A percentile compares a stretch with the other conserved stretches of the same genome.
Evolutionary conservation across 2,888 invertebrate species (phyloP).

Genomic region (Scaptomyza caliginosa): DNA sequence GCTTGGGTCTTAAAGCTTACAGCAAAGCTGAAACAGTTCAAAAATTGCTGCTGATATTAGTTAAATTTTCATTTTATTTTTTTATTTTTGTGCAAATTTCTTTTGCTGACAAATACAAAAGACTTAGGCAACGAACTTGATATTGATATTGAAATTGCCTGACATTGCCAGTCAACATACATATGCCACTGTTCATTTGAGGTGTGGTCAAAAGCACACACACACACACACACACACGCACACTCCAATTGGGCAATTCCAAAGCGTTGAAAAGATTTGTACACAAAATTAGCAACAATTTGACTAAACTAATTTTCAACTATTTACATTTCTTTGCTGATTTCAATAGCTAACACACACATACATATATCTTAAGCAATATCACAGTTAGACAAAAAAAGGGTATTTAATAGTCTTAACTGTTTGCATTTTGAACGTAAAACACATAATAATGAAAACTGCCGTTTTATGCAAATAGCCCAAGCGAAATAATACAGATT

Average conservation of each 20-base stretch:
- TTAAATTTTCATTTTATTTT: not conserved
- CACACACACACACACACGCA: slow-evolving; percentile 12
- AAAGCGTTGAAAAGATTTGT: slow-evolving; percentile 31
- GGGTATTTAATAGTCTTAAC: too few species aligned
- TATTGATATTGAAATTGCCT: slow-evolving; percentile 61
- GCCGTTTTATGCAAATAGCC: slow-evolving; percentile 64
- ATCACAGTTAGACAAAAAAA: not conserved
- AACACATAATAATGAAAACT: slow-evolving; percentile 43
- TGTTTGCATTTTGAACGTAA: slow-evolving; percentile 17
- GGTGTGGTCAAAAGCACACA: slow-evolving; percentile 39
- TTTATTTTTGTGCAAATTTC: slow-evolving; percentile 36
- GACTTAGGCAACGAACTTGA: slow-evolving; percentile 78
- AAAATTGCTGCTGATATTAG: not conserved
- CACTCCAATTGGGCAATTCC: slow-evolving; percentile 38
- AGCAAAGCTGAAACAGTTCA: slow-evolving; percentile 7
- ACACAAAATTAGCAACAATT: slow-evolving; percentile 51
- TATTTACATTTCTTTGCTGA: slow-evolving; percentile 32
- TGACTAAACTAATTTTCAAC: slow-evolving; percentile 35
- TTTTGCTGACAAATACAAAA: slow-evolving; percentile 65
- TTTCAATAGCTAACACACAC: slow-evolving; percentile 12
- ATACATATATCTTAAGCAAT: not conserved
- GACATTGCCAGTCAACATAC: slow-evolving; percentile 45
- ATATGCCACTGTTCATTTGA: slow-evolving; percentile 8
- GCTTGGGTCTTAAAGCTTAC: slow-evolving; percentile 48
- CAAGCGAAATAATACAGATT: slow-evolving; percentile 13